Evolutionary conservation across 1,140 invertebrate genomes (phyloP), one percentile per base, ranked within the genome.

Genomic region (Diabrotica undecimpunctata): DNA sequence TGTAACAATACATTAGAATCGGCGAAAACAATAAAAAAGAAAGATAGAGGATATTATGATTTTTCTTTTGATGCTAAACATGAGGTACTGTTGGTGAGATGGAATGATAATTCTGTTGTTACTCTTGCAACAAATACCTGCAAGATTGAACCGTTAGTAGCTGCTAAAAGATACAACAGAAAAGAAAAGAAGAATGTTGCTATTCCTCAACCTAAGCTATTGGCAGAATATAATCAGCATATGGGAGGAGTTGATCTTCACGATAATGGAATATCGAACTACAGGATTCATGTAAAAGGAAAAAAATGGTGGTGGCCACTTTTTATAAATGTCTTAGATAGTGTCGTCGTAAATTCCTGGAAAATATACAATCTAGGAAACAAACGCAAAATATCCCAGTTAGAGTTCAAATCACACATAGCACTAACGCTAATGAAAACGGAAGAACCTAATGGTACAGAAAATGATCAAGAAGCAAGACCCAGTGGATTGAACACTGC

Each of bases 341-440:
- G 10, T 54, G 53, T 11, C 25, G 25, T 54, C 13, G 53, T 54
- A 25, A 11, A 54, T 54, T 54, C 12, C 53, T 54, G 53, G 53
- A 54, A 13, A 54, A 25, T 54, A 54, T 54, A 54, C 25, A 54
- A 54, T 54, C 13, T 54, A 54, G 53, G 12, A n/a, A n/a, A n/a
- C n/a, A n/a, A n/a, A n/a, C n/a, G n/a, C n/a, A n/a, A n/a, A n/a
- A n/a, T n/a, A n/a, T 14, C 13, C 13, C 53, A 54, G 12, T 13
- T 54, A 54, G 53, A 25, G 12, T 54, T 54, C 10, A 54, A 54
- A 54, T 54, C 53, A 8, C 8, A 54, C 25, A 1, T 13, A n/a
- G 10, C 53, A 25, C 12, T 54, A 9, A 54, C 8, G 13, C 12
- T 25, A 8, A 54, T 54, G 5, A 54, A n/a, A 13, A 25, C 12